Base-by-base conservation (phyloP, 2,888 invertebrate species). In the Oxyteleia sp. region DNA sequence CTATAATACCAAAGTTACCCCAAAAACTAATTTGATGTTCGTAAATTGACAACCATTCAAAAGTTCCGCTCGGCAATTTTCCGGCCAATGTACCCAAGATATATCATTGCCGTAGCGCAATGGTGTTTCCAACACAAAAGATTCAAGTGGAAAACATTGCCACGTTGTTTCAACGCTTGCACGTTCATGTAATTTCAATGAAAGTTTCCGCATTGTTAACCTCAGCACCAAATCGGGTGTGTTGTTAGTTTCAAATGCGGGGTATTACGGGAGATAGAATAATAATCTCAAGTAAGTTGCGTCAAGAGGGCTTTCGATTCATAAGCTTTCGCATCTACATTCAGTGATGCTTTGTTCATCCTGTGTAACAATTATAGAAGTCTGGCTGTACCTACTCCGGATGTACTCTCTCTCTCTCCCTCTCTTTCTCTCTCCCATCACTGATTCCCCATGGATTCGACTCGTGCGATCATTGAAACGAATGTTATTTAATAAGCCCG, bases 351-450 rank as follows among this genome's bases (percentile, higher is more conserved):
- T 78, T 68, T 72, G 78, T 79, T 79, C 83, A 55, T 49, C 26
- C 45, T 38, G 23, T 72, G 71, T 76, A 82, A 82, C 82, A 76
- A 82, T 76, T 82, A 82, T 53, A 29, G 53, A 82, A 71, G 66
- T 76, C 76, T 76, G 23, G 15, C 43, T 43, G 53, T 55, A 13
- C 20, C 29, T 35, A 13, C n/a, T n/a, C n/a, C n/a, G n/a, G n/a
- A n/a, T n/a, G n/a, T n/a, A 35, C n/a, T 35, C 10, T 35, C 35
- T 23, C 35, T 47, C 57, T 66, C 23, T 35, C 23, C 23, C 23
- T 5, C 23, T 5, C 23, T 23, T 23, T 23, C 23, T 23, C 23
- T 4, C 59, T 51, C 61, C 49, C 59, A 35, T 69, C 51, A 69
- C 38, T 57, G 63, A 66, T 41, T 72, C 72, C 59, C 66, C 13